Percentiles rank a stretch among this genome's conserved stretches.
These are phyloP conservation scores for Australoheros scitulus DNA, from an alignment of 2,113 vertebrate species.

Conservation along the genomic window DNA sequence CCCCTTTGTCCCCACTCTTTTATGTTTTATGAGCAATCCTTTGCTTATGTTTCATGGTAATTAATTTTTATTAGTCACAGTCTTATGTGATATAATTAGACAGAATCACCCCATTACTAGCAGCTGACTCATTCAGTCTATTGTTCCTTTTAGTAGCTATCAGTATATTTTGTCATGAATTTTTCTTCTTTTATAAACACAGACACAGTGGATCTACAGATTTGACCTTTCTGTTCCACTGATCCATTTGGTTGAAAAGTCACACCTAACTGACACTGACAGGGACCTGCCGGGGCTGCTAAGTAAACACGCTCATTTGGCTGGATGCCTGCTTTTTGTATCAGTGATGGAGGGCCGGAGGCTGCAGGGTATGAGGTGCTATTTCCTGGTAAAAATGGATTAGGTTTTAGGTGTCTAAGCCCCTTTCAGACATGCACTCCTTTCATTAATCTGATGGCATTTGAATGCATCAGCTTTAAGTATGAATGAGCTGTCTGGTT, in stretches of 20 bases:
- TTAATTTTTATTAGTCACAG: neutral
- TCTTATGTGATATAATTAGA: neutral
- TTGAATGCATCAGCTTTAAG: neutral
- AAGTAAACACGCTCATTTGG: constrained; percentile 20
- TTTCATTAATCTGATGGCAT: neutral
- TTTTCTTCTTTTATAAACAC: neutral
- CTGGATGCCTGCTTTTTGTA: constrained; percentile 14
- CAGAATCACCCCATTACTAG: neutral
- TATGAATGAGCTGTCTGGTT: neutral
- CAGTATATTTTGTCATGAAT: neutral
- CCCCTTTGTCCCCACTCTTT: neutral
- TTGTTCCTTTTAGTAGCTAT: neutral
- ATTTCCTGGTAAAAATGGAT: constrained; percentile 22
- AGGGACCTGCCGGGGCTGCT: constrained; percentile 10
- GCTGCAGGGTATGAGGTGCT: neutral
- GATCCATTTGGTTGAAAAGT: constrained; percentile 2
- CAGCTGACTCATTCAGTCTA: constrained; percentile 13
- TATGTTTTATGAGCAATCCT: constrained; percentile 34
- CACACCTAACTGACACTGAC: constrained; percentile 34
- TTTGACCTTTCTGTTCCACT: constrained; percentile 12
- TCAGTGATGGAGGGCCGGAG: neutral
- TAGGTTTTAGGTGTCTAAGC: neutral
- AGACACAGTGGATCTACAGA: neutral
- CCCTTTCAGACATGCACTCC: neutral
- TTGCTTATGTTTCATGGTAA: constrained; percentile 3